phyloP scores from a whole-genome alignment of 2,888 invertebrate genomes.

The Eucera pruinosa region DNA sequence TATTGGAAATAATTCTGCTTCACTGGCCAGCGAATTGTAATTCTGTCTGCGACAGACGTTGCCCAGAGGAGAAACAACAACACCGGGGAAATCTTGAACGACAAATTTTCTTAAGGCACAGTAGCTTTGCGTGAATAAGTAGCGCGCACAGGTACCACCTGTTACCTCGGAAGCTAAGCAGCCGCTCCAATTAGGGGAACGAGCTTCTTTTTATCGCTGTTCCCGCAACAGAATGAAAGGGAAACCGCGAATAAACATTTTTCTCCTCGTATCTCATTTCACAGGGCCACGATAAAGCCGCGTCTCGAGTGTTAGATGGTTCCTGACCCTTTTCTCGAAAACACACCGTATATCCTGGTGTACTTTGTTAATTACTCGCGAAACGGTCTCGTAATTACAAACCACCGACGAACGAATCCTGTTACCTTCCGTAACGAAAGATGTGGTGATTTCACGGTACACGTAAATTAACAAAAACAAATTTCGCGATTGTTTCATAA shows the following conservation, averaged over 20 bases:
- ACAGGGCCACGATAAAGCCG: conserved; percentile 48
- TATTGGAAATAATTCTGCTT: conserved; percentile 26
- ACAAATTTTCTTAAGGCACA: conserved; percentile 42
- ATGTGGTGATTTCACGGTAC: background rate
- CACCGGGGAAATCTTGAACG: conserved; percentile 10
- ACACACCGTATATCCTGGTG: background rate
- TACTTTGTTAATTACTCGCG: conserved; percentile 30
- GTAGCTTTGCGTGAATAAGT: conserved; percentile 55
- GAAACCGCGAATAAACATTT: conserved; percentile 69
- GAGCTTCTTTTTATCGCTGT: conserved; percentile 67
- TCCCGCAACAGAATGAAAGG: conserved; percentile 59
- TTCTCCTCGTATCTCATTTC: conserved; percentile 55
- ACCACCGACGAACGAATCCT: background rate
- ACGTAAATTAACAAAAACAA: conserved; percentile 3
- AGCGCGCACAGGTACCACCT: conserved; percentile 65
- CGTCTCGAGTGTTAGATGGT: conserved; percentile 21
- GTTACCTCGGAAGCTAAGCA: conserved; percentile 69
- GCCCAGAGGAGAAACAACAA: background rate
- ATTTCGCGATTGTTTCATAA: conserved; percentile 9
- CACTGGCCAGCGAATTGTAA: background rate
- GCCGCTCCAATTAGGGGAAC: conserved; percentile 71
- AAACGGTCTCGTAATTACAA: conserved; percentile 25
- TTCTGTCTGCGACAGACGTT: background rate
- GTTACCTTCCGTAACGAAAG: background rate
- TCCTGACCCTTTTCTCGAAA: conserved; percentile 48